phyloP scores from a whole-genome alignment of 2,113 vertebrate genomes.

The Pogonocichla stellata region DNA sequence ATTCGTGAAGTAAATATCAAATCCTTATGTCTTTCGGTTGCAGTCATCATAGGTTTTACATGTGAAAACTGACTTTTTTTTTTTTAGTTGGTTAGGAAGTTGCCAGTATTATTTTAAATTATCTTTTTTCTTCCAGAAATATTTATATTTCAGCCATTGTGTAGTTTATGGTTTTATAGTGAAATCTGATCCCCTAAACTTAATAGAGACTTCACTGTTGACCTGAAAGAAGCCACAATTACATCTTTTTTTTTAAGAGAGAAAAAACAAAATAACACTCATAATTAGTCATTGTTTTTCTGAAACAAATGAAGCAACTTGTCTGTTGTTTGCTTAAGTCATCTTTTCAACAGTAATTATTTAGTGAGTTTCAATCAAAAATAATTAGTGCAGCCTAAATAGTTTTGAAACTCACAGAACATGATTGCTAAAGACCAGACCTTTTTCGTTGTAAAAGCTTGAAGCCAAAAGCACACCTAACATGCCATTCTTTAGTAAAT shows the following conservation, averaged over 20 bases:
- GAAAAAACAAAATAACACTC: not conserved
- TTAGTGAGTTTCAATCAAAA: not conserved
- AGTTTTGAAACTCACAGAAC: not conserved
- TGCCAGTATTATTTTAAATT: not conserved
- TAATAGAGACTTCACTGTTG: not conserved
- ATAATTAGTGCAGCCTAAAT: not conserved
- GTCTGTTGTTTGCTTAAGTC: constrained; percentile 24
- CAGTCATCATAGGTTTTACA: not conserved
- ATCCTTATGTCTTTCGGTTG: not conserved
- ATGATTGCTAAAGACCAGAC: not conserved
- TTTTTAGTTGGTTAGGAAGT: not conserved
- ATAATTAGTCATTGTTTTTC: not conserved
- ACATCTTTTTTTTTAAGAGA: not conserved
- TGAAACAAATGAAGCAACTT: constrained; percentile 4
- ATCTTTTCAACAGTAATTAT: constrained; percentile 35
- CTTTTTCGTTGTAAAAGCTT: not conserved
- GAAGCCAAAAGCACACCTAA: not conserved
- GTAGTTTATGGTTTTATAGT: not conserved
- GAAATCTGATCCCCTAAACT: not conserved
- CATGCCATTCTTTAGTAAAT: not conserved
- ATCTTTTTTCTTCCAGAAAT: not conserved
- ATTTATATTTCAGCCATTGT: not conserved
- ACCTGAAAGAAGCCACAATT: not conserved
- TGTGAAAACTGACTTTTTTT: not conserved
- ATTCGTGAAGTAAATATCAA: not conserved